Evolutionary conservation across 2,113 vertebrate species (phyloP).

Genomic region (Stegostoma tigrinum): DNA sequence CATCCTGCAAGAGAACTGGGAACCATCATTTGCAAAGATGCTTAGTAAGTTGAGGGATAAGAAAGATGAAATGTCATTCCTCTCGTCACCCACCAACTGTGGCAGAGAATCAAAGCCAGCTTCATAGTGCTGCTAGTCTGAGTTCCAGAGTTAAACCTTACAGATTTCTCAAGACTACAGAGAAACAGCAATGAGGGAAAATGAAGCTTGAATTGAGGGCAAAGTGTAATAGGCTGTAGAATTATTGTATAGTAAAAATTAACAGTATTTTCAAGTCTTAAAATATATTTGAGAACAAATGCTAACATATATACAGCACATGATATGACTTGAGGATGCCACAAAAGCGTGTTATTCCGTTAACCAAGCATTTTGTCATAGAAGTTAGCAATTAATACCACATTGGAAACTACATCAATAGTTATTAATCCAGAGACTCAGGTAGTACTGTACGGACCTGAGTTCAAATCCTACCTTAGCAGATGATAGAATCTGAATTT

Average conservation of each 20-base stretch:
- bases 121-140: neutral
- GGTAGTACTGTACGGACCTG: too few relatives aligned
- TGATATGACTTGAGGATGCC: neutral
- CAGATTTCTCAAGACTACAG: neutral
- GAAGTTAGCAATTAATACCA: too few relatives aligned
- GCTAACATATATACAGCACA: neutral
- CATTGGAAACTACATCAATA: too few relatives aligned
- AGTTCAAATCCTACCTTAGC: too few relatives aligned
- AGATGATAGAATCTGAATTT: too few relatives aligned
- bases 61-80: neutral
- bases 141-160: neutral
- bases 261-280: neutral
- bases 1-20: neutral
- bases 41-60: neutral
- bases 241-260: neutral
- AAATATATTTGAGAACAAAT: neutral
- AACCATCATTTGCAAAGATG: neutral
- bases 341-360: neutral
- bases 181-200: neutral
- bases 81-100: neutral
- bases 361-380: neutral
- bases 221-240: neutral
- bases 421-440: too few relatives aligned
- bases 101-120: neutral
- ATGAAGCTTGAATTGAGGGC: neutral